phyloP scores from a whole-genome alignment of 2,888 invertebrate species.

The Hemicrepidius hirtus region DNA sequence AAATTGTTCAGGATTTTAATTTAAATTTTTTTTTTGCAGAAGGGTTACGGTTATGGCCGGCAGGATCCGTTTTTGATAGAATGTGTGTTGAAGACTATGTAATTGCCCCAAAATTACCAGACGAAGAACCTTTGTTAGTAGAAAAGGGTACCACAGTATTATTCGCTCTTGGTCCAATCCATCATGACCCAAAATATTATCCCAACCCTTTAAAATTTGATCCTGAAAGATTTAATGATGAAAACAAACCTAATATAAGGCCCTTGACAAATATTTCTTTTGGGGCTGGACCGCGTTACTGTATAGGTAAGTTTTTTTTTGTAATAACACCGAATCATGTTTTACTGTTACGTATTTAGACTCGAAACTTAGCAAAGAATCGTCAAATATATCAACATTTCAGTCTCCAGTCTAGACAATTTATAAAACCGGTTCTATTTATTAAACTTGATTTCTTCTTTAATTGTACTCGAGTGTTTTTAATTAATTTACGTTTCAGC shows the following conservation, averaged over 20 bases:
- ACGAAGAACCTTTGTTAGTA: slow-evolving; percentile 63
- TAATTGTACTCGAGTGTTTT: no score
- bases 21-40: slow-evolving; percentile 69
- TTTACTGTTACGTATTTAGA: no score
- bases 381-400: no score
- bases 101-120: background rate
- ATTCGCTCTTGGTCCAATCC: slow-evolving; percentile 73
- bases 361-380: no score
- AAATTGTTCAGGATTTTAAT: no score
- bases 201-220: slow-evolving; percentile 75
- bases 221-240: slow-evolving; percentile 75
- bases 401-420: no score
- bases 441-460: no score
- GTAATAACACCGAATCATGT: no score
- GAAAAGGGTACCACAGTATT: slow-evolving; percentile 72
- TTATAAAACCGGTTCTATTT: no score
- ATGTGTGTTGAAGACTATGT: slow-evolving; percentile 74
- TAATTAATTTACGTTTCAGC: no score
- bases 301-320: slow-evolving; percentile 70
- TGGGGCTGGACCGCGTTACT: slow-evolving; percentile 71
- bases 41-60: slow-evolving; percentile 76
- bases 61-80: slow-evolving; percentile 74
- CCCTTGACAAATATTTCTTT: slow-evolving; percentile 75
- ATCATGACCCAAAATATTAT: slow-evolving; percentile 75
- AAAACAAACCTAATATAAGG: slow-evolving; percentile 73